Conservation (phyloP, 2,888 invertebrate species). For the Dasysyrphus albostriatus region DNA sequence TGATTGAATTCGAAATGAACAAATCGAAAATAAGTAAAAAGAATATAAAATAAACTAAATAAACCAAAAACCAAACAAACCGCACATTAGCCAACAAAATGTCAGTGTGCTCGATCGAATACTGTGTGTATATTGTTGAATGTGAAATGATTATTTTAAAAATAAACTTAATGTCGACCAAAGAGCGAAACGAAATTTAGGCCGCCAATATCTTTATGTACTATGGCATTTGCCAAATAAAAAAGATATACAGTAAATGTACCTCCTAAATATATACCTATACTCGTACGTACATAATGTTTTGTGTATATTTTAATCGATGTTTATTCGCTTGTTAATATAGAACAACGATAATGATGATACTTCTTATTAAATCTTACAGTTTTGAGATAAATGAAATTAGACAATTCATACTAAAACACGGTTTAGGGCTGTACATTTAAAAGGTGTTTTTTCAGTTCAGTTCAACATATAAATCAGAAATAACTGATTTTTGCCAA, state of each 20-base stretch:
- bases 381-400: too few species aligned
- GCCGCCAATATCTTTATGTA: slow-evolving; percentile 60
- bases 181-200: slow-evolving; percentile 68
- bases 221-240: slow-evolving; percentile 61
- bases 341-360: slow-evolving; percentile 22
- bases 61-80: slow-evolving; percentile 34
- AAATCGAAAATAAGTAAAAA: slow-evolving; percentile 7
- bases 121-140: slow-evolving; percentile 52
- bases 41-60: slow-evolving; percentile 10
- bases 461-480: too few species aligned
- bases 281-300: not conserved
- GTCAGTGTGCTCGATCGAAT: slow-evolving; percentile 67
- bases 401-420: too few species aligned
- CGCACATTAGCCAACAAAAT: slow-evolving; percentile 47
- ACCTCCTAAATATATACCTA: not conserved
- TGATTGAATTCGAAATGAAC: slow-evolving; percentile 17
- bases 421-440: too few species aligned
- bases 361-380: too few species aligned
- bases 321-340: slow-evolving; percentile 65
- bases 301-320: slow-evolving; percentile 56
- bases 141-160: slow-evolving; percentile 74
- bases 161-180: slow-evolving; percentile 75
- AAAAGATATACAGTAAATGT: not conserved
- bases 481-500: too few species aligned
- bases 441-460: too few species aligned